phyloP scores from a whole-genome alignment of 2,888 invertebrate genomes.

The Xestoiulus laeticollis region DNA sequence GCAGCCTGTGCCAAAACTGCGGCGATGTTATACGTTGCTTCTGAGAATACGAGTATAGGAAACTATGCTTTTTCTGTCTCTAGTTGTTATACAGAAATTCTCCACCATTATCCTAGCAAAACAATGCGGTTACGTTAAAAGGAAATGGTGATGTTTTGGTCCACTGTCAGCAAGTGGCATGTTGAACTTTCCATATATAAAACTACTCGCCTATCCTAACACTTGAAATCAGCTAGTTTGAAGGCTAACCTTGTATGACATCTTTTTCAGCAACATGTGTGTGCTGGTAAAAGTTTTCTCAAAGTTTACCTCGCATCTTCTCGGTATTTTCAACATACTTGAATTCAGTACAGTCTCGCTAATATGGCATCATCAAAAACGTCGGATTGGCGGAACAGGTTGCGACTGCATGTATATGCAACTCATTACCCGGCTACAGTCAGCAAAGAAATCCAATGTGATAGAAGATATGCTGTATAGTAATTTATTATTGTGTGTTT shows the following conservation, averaged over 20 bases:
- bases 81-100: not conserved
- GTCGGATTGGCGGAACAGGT: too few relatives aligned
- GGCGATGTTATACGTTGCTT: not conserved
- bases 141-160: not conserved
- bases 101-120: not conserved
- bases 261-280: not conserved
- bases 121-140: conserved; percentile 12
- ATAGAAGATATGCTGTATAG: too few relatives aligned
- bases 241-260: not conserved
- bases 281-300: not conserved
- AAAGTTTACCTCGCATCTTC: too few relatives aligned
- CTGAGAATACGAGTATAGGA: not conserved
- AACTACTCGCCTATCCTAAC: not conserved
- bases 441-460: too few relatives aligned
- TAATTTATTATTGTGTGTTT: too few relatives aligned
- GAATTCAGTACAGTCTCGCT: too few relatives aligned
- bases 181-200: not conserved
- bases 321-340: too few relatives aligned
- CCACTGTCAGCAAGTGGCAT: not conserved
- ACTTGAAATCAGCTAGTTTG: not conserved
- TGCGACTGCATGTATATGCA: too few relatives aligned
- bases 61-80: not conserved
- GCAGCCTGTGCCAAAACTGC: not conserved
- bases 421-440: too few relatives aligned
- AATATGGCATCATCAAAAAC: too few relatives aligned